A percentile compares a stretch with the other conserved stretches of the same genome.
Conservation (phyloP, 2,113 vertebrate species). For the Argyrosomus japonicus region DNA sequence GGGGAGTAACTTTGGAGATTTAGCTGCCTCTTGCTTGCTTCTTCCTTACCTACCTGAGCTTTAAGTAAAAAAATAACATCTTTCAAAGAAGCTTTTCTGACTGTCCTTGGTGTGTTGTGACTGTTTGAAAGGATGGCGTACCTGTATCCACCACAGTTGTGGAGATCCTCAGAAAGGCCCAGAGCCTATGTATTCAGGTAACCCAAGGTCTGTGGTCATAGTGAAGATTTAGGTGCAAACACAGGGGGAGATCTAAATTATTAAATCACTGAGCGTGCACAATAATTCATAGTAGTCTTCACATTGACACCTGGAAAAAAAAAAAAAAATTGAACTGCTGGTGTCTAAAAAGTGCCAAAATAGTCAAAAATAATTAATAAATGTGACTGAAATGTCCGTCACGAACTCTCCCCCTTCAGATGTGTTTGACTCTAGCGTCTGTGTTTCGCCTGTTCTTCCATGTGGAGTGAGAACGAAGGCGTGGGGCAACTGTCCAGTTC, state of each 20-base stretch:
- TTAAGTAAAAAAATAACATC: too few relatives aligned
- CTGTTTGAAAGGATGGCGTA: slow-evolving; percentile 90
- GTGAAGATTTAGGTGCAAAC: slow-evolving; percentile 54
- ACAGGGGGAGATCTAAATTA: slow-evolving; percentile 35
- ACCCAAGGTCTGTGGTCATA: slow-evolving; percentile 63
- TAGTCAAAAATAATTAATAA: neutral
- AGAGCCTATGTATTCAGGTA: slow-evolving; percentile 87
- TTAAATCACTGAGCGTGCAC: neutral
- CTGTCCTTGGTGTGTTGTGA: slow-evolving; percentile 81
- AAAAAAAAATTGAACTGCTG: neutral
- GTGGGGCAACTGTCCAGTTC: slow-evolving; percentile 72
- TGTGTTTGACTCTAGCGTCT: slow-evolving; percentile 67
- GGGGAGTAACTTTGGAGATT: too few relatives aligned
- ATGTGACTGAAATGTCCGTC: neutral
- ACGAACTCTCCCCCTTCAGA: slow-evolving; percentile 23
- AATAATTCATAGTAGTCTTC: neutral
- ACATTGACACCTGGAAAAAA: neutral
- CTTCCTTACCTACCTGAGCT: too few relatives aligned
- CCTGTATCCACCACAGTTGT: slow-evolving; percentile 86
- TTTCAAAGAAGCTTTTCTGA: slow-evolving; percentile 24
- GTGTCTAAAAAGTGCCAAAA: neutral
- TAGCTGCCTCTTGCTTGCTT: too few relatives aligned
- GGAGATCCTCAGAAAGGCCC: slow-evolving; percentile 81
- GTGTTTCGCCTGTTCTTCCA: slow-evolving; percentile 60
- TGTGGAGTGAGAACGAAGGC: slow-evolving; percentile 53